phyloP scores from a whole-genome alignment of 2,113 vertebrate species.

The Argyrosomus japonicus region DNA sequence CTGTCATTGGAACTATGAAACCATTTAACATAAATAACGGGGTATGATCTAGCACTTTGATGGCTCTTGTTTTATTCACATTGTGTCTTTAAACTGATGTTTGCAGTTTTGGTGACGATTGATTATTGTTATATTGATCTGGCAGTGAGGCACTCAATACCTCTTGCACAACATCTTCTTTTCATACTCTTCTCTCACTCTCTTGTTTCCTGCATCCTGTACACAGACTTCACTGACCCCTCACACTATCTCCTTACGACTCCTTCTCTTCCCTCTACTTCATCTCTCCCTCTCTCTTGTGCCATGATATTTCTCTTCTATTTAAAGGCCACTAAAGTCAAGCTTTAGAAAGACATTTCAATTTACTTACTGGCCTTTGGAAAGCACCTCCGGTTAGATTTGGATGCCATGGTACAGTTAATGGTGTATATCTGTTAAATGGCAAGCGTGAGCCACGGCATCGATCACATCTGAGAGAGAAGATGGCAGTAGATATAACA shows the following conservation, averaged over 20 bases:
- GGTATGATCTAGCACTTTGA: not conserved
- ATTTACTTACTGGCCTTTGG: conserved; percentile 81
- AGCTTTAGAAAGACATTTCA: conserved; percentile 78
- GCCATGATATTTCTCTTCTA: conserved; percentile 69
- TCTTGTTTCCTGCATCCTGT: not conserved
- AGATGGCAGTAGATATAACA: conserved; percentile 73
- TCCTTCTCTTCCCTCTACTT: conserved; percentile 33
- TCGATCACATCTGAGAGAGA: conserved; percentile 69
- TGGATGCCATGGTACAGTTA: conserved; percentile 72
- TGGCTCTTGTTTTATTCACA: not conserved
- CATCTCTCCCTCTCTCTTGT: conserved; percentile 17
- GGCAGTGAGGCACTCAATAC: not conserved
- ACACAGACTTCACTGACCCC: not conserved
- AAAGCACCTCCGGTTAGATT: conserved; percentile 73
- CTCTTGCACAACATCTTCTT: not conserved
- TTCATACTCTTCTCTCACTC: not conserved
- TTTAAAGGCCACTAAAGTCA: conserved; percentile 80
- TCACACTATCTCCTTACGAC: conserved; percentile 13
- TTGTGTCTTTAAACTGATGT: not conserved
- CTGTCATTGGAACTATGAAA: no score
- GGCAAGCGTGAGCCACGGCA: conserved; percentile 69
- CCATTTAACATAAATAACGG: no score
- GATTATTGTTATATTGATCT: conserved; percentile 4
- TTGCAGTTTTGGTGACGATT: not conserved
- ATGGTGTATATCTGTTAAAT: conserved; percentile 81